Percentiles rank a stretch among this genome's conserved stretches.
These are phyloP conservation scores for Saguinus midas DNA, from an alignment of 2,113 vertebrate genomes.

Conservation along the genomic window DNA sequence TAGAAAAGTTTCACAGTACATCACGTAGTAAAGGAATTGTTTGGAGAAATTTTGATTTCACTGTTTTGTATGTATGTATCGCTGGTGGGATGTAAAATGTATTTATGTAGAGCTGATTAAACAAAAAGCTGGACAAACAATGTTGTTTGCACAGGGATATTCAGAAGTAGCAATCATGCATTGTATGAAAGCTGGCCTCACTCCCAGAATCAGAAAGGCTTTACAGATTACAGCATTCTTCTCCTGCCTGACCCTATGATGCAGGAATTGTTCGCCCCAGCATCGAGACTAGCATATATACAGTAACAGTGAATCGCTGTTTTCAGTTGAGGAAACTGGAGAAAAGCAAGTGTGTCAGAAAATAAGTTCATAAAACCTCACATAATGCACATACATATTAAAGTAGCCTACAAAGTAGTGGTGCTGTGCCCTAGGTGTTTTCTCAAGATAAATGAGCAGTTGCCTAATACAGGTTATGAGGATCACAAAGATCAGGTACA, in stretches of 20 bases:
- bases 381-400: not conserved
- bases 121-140: slow-evolving; percentile 50
- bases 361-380: slow-evolving; percentile 7
- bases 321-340: slow-evolving; percentile 6
- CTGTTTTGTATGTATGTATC: not conserved
- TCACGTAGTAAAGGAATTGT: not conserved
- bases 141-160: slow-evolving; percentile 46
- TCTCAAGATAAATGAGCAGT: not conserved
- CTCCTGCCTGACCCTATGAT: not conserved
- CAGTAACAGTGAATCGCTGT: not conserved
- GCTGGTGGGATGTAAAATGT: not conserved
- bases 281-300: not conserved
- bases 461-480: not conserved
- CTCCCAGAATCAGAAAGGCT: slow-evolving; percentile 55
- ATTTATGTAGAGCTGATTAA: slow-evolving; percentile 14
- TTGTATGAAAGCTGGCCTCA: slow-evolving; percentile 57
- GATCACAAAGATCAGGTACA: not conserved
- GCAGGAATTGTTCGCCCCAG: slow-evolving; percentile 11
- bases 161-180: slow-evolving; percentile 42
- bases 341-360: slow-evolving; percentile 15
- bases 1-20: not conserved
- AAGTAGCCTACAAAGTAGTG: not conserved
- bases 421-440: not conserved
- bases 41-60: not conserved
- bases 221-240: slow-evolving; percentile 60